These are phyloP conservation scores for Tonatia bakeri DNA, from an alignment of 2,113 vertebrate genomes.

Conservation along the genomic window DNA sequence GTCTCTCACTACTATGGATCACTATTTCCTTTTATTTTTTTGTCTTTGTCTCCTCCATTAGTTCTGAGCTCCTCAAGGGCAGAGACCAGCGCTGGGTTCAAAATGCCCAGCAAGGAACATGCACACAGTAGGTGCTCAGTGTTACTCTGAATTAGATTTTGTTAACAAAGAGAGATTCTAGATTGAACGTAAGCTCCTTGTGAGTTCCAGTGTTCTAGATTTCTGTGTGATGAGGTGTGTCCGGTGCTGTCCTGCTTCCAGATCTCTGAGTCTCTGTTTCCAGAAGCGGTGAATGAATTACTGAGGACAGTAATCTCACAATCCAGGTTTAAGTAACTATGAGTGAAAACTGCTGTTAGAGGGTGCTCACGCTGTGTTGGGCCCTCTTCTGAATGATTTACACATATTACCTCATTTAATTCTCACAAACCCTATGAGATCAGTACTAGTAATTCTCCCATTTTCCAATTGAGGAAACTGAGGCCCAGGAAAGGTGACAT, in stretches of 20 bases:
- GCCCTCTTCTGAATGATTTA: not conserved
- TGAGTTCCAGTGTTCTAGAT: not conserved
- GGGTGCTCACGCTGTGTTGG: not conserved
- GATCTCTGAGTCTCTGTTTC: not conserved
- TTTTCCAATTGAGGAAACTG: constrained; percentile 1
- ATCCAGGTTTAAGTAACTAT: not conserved
- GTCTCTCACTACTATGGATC: not conserved
- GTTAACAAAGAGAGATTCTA: not conserved
- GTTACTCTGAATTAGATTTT: not conserved
- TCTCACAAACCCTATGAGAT: not conserved
- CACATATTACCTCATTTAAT: not conserved
- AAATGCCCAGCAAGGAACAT: not conserved
- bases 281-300: not conserved
- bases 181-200: not conserved
- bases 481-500: not conserved
- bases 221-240: not conserved
- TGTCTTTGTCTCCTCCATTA: not conserved
- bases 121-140: not conserved
- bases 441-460: too few relatives aligned
- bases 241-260: not conserved
- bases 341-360: not conserved
- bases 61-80: not conserved
- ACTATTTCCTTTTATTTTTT: not conserved
- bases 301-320: not conserved
- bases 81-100: not conserved